These are phyloP conservation scores for Sphecodes monilicornis DNA, from an alignment of 2,888 invertebrate genomes.

Conservation along the genomic window DNA sequence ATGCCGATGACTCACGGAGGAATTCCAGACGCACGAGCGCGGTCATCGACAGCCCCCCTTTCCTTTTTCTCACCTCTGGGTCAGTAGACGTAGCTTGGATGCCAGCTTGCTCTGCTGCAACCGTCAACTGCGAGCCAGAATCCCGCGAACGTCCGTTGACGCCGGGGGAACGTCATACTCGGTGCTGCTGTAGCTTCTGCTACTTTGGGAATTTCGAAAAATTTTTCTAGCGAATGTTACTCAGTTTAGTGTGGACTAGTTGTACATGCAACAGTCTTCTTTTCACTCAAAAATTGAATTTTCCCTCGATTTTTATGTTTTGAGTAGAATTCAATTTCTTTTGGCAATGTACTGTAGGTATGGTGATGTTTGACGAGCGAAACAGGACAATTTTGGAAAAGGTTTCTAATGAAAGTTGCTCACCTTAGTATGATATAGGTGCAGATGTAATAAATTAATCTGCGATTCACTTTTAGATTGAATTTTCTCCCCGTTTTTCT, in stretches of 20 bases:
- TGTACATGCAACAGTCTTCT: too few relatives aligned
- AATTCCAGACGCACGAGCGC: conserved; percentile 63
- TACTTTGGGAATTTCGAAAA: background rate
- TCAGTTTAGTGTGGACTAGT: too few relatives aligned
- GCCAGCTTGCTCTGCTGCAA: background rate
- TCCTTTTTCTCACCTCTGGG: conserved; percentile 64
- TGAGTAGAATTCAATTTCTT: too few relatives aligned
- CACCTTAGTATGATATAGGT: background rate
- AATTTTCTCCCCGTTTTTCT: background rate
- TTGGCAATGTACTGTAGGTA: too few relatives aligned
- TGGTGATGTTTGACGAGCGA: too few relatives aligned
- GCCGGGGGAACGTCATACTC: background rate
- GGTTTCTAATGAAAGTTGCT: background rate
- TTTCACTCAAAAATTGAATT: too few relatives aligned
- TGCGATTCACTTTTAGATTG: background rate
- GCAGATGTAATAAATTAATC: background rate
- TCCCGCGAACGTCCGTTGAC: background rate
- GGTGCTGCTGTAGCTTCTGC: background rate
- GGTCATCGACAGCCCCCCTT: conserved; percentile 31
- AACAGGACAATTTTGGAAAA: too few relatives aligned
- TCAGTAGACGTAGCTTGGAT: conserved; percentile 54
- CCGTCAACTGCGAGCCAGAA: background rate
- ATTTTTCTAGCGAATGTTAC: too few relatives aligned
- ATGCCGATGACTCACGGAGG: conserved; percentile 68
- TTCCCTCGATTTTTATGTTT: too few relatives aligned